Percentiles rank a stretch among this genome's conserved stretches.
These are phyloP conservation scores for Mimachlamys varia DNA, from an alignment of 2,888 invertebrate species.

Conservation along the genomic window DNA sequence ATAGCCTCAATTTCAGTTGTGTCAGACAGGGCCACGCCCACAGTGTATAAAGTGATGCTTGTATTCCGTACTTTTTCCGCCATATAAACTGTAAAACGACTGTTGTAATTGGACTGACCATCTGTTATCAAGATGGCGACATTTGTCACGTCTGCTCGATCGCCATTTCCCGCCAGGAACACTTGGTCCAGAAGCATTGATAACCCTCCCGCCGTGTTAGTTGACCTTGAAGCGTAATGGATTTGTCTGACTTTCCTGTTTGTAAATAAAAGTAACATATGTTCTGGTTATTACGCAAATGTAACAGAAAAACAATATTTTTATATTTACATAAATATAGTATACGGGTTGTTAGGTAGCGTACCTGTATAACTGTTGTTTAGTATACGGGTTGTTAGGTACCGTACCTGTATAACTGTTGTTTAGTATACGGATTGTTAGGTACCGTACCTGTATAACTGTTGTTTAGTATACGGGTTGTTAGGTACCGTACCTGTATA, in stretches of 20 bases:
- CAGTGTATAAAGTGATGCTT: not conserved
- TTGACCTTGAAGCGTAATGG: not conserved
- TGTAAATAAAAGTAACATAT: no score
- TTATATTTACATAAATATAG: no score
- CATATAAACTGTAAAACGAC: not conserved
- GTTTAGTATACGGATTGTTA: not conserved
- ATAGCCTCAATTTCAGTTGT: constrained; percentile 16
- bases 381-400: not conserved
- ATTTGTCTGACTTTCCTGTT: not conserved
- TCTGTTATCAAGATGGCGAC: not conserved
- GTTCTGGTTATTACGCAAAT: no score
- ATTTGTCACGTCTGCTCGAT: not conserved
- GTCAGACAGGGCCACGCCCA: constrained; percentile 20
- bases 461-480: not conserved
- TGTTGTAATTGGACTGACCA: not conserved
- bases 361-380: constrained; percentile 1
- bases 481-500: not conserved
- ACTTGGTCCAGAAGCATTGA: not conserved
- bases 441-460: not conserved
- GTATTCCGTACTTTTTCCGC: not conserved
- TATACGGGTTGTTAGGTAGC: not conserved
- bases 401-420: not conserved
- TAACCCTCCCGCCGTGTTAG: not conserved
- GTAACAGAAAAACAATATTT: no score
- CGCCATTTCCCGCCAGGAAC: not conserved